A percentile compares a stretch with the other conserved stretches of the same genome.
Conservation (phyloP, 2,888 invertebrate species). For the Linyphia triangularis region DNA sequence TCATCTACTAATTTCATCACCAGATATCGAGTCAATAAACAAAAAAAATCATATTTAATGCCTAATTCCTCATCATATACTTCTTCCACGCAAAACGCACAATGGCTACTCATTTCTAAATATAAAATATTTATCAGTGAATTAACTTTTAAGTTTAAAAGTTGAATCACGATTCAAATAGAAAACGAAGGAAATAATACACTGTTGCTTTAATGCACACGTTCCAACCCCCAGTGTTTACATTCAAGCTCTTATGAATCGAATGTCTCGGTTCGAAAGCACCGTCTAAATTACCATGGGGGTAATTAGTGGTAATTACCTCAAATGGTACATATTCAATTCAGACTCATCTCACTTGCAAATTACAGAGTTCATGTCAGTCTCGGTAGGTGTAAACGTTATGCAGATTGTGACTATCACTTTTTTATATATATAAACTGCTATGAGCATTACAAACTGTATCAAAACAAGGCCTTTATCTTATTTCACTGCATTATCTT, state of each 20-base stretch:
- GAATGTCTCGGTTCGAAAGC: slow-evolving; percentile 37
- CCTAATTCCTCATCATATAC: too few species aligned
- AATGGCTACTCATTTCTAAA: too few species aligned
- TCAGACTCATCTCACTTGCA: slow-evolving; percentile 60
- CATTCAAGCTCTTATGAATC: slow-evolving; percentile 2
- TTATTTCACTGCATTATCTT: slow-evolving; percentile 32
- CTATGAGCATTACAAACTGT: background rate
- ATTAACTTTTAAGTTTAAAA: too few species aligned
- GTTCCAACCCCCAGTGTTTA: too few species aligned
- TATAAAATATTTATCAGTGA: too few species aligned
- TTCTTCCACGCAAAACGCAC: too few species aligned
- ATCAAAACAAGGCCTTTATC: slow-evolving; percentile 11
- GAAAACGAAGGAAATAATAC: too few species aligned
- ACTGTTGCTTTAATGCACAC: too few species aligned
- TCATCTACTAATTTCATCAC: too few species aligned
- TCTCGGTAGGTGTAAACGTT: slow-evolving; percentile 34
- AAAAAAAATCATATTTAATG: too few species aligned
- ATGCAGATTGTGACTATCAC: slow-evolving; percentile 7
- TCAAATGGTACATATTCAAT: slow-evolving; percentile 52
- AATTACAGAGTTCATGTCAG: slow-evolving; percentile 29
- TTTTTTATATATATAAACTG: background rate
- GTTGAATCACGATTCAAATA: too few species aligned
- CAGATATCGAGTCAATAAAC: too few species aligned
- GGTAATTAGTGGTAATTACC: slow-evolving; percentile 56
- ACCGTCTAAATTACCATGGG: slow-evolving; percentile 47